Conservation (phyloP, 2,888 invertebrate genomes). For the Pemphredon lugubris region DNA sequence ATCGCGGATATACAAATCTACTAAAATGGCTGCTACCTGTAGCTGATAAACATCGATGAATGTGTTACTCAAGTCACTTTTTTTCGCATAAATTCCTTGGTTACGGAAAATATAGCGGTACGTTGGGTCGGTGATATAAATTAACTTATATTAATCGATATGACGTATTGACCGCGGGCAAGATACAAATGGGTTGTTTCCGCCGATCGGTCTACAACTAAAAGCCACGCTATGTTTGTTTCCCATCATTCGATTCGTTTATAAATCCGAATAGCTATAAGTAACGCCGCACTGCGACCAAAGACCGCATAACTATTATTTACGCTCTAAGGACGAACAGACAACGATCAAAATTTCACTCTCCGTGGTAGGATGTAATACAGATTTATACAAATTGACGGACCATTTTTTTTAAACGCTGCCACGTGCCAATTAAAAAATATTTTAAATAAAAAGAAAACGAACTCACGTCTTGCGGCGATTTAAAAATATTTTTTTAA, state of each 20-base stretch:
- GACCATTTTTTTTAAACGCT: too few species aligned
- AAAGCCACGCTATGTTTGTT: constrained; percentile 17
- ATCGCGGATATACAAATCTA: background rate
- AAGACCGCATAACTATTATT: background rate
- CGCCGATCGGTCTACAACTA: constrained; percentile 31
- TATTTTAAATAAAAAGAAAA: background rate
- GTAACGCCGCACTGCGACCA: constrained; percentile 24
- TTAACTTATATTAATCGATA: constrained; percentile 50
- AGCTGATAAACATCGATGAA: constrained; percentile 18
- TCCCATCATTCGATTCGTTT: constrained; percentile 26
- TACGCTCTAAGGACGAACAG: constrained; percentile 18
- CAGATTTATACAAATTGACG: background rate
- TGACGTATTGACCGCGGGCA: constrained; percentile 25
- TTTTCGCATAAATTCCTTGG: constrained; percentile 36
- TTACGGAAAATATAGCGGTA: constrained; percentile 23
- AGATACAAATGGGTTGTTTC: constrained; percentile 36
- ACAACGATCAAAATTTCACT: constrained; percentile 18
- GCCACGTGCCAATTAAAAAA: constrained; percentile 16
- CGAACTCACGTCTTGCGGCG: too few species aligned
- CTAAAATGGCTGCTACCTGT: background rate
- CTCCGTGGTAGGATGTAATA: background rate
- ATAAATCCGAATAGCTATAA: constrained; percentile 47
- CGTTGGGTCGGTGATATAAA: constrained; percentile 28
- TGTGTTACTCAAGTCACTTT: constrained; percentile 11
- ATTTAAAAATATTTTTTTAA: too few species aligned